Base-by-base conservation (phyloP, 2,113 vertebrate species). In the Dryoscopus gambensis region DNA sequence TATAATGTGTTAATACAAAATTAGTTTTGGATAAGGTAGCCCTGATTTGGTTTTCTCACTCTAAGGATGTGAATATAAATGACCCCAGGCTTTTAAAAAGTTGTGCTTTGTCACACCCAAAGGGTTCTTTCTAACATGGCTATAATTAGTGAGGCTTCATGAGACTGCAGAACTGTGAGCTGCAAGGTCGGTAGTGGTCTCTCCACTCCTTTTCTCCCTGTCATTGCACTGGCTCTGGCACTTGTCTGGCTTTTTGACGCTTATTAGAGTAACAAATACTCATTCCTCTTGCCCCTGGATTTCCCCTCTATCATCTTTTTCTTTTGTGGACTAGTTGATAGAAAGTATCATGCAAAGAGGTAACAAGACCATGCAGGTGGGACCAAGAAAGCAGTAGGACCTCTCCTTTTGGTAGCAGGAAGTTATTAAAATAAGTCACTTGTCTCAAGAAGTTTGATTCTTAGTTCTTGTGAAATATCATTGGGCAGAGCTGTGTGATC, bases 241-340 rank as follows among this genome's bases (percentile, higher is more conserved):
- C 27, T 84, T n/a, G 10, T 49, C 46, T 85, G 64, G 39, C 24
- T 90, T 82, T 44, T 70, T 75, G 65, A 22, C 63, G n/a, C 35
- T 79, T 86, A 33, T 35, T 62, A 65, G 44, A 56, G 46, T 73
- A 73, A 52, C 6, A 60, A 25, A 75, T 30, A 20, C 49, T 79
- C 3, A 4, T 65, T 85, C 6, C 9, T 6, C 3, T 59, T 73
- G 15, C 21, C 13, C 6, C 12, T 52, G n/a, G 24, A 23, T 39
- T 21, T 40, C 21, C 3, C 6, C 7, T 20, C 11, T 6, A 10
- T 3, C 3, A 3, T n/a, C 15, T 20, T 30, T 30, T 25, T 37
- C n/a, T 63, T 60, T 35, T 8, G 8, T n/a, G 17, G 7, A 21
- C 21, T 79, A 21, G 5, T 30, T 84, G 23, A 8, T 56, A 76